Evolutionary conservation across 2,797 vertebrate species (phyloP).

Genomic region (Euphonia xanthogaster): DNA sequence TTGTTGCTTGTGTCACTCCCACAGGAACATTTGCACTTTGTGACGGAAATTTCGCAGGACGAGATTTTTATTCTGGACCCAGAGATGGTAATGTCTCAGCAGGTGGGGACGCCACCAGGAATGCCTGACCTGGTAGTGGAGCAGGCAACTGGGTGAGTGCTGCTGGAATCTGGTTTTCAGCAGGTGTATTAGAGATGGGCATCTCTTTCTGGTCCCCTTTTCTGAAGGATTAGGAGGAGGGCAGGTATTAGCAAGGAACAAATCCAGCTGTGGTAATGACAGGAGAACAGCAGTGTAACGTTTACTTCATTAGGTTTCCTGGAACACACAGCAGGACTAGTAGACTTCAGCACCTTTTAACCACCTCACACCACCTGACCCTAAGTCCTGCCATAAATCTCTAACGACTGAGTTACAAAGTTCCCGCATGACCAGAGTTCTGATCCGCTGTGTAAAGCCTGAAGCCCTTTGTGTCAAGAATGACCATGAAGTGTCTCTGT

Average conservation of each 20-base stretch:
- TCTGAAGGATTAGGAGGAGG: neutral
- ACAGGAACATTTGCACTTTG: constrained; percentile 98
- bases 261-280: neutral
- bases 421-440: neutral
- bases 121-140: constrained; percentile 98
- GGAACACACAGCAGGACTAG: neutral
- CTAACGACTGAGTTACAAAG: rapidly evolving
- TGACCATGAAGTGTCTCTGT: neutral
- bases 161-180: neutral
- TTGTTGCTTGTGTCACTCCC: neutral
- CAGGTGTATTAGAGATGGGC: neutral
- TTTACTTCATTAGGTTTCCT: neutral
- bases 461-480: neutral
- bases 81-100: constrained; percentile 80
- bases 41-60: constrained; percentile 97
- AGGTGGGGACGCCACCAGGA: constrained; percentile 76
- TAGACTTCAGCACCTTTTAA: neutral
- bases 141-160: constrained; percentile 85
- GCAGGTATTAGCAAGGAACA: neutral
- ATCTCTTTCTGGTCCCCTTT: neutral
- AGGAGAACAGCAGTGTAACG: neutral
- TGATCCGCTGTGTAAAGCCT: neutral
- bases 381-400: neutral
- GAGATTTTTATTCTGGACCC: constrained; percentile 97
- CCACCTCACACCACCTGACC: neutral